Percentiles rank a stretch among this genome's conserved stretches.
Conservation (phyloP, 2,113 vertebrate genomes). For the Oryzias melastigma region DNA sequence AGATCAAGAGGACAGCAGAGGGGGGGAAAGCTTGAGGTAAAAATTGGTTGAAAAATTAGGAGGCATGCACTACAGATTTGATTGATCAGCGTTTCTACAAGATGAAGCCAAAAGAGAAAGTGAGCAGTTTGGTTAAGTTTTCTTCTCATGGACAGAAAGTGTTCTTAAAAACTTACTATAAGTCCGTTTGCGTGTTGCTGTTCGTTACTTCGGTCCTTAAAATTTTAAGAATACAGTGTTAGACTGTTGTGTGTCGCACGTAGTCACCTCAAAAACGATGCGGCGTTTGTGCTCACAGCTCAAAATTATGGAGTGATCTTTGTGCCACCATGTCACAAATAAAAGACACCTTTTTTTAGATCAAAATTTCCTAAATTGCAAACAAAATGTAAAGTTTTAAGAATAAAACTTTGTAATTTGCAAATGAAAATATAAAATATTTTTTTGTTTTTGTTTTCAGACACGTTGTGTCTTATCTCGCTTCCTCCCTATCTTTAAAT, state of each 20-base stretch:
- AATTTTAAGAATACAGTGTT: conserved; percentile 87
- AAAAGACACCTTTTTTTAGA: too few species aligned
- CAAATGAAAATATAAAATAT: too few species aligned
- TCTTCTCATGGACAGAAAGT: conserved; percentile 73
- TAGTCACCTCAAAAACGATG: conserved; percentile 45
- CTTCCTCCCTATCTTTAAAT: too few species aligned
- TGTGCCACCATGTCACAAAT: too few species aligned
- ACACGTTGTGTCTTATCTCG: too few species aligned
- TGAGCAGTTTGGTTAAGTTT: conserved; percentile 54
- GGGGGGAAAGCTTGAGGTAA: conserved; percentile 43
- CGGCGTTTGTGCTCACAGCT: too few species aligned
- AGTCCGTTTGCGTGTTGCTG: conserved; percentile 99
- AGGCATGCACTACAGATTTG: conserved; percentile 61
- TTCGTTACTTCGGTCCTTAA: conserved; percentile 99
- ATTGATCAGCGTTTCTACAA: conserved; percentile 45
- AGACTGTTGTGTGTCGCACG: conserved; percentile 55
- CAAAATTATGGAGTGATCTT: too few species aligned
- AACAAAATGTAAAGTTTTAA: too few species aligned
- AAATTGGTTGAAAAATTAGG: conserved; percentile 60
- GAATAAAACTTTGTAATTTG: too few species aligned
- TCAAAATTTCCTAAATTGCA: too few species aligned
- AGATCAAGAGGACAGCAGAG: conserved; percentile 43
- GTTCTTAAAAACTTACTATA: conserved; percentile 92
- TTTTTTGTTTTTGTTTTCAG: too few species aligned
- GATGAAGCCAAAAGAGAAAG: conserved; percentile 61